Conservation (phyloP, 2,888 invertebrate species). For the Tetramorium bicarinatum region DNA sequence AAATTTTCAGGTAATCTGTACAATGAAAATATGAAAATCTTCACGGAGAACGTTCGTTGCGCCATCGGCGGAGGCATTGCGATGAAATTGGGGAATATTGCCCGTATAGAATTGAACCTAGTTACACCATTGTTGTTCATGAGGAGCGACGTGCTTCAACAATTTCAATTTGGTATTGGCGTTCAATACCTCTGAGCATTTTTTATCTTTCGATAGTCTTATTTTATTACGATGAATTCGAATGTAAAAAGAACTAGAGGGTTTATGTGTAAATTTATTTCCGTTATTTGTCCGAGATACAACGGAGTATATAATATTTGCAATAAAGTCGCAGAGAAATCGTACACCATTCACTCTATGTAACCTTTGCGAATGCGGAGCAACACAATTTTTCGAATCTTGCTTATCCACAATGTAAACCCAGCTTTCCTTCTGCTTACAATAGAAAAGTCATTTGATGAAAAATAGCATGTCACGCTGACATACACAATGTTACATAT, state of each 20-base stretch:
- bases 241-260: slow-evolving; percentile 61
- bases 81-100: slow-evolving; percentile 93
- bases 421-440: neutral
- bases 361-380: neutral
- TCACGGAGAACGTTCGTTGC: slow-evolving; percentile 89
- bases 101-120: slow-evolving; percentile 98
- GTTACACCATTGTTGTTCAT: slow-evolving; percentile 92
- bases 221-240: slow-evolving; percentile 52
- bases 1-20: slow-evolving; percentile 85
- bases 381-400: neutral
- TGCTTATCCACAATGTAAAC: neutral
- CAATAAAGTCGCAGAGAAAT: slow-evolving; percentile 12
- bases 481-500: neutral
- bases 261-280: slow-evolving; percentile 43
- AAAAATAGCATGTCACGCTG: neutral
- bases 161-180: slow-evolving; percentile 95
- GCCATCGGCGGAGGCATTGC: slow-evolving; percentile 95
- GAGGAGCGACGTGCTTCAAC: slow-evolving; percentile 90
- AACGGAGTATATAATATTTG: slow-evolving; percentile 24
- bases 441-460: neutral
- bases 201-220: slow-evolving; percentile 59
- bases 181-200: slow-evolving; percentile 91
- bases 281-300: neutral
- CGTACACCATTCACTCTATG: neutral
- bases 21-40: slow-evolving; percentile 84